A percentile compares a stretch with the other conserved stretches of the same genome.
Evolutionary conservation across 2,888 invertebrate genomes (phyloP).

Genomic region (Drosophila pegasa): DNA sequence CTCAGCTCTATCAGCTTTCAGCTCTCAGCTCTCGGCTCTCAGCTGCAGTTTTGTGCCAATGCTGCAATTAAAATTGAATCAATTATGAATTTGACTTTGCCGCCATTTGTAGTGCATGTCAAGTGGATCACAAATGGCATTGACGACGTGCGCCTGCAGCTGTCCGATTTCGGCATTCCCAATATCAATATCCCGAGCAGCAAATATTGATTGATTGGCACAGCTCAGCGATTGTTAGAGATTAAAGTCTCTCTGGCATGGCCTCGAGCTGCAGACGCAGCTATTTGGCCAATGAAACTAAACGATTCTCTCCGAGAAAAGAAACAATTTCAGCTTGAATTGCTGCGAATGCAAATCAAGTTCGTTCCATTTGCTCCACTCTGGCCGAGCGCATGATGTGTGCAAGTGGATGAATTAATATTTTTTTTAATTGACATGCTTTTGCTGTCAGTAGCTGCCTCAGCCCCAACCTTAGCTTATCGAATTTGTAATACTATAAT

Average conservation of each 20-base stretch:
- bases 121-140: conserved; percentile 49
- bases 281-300: neutral
- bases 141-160: conserved; percentile 7
- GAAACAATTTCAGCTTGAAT: neutral
- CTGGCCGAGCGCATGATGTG: neutral
- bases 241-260: conserved; percentile 7
- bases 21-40: neutral
- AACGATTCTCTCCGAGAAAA: neutral
- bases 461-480: too few species aligned
- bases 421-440: neutral
- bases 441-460: neutral
- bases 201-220: conserved; percentile 15
- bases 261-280: conserved; percentile 1
- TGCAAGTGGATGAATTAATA: neutral
- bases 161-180: conserved; percentile 14
- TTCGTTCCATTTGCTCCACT: neutral
- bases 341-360: neutral
- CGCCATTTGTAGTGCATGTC: conserved; percentile 39
- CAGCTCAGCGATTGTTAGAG: neutral
- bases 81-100: conserved; percentile 73
- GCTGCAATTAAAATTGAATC: conserved; percentile 74
- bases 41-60: conserved; percentile 38
- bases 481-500: neutral
- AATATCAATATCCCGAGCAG: conserved; percentile 8
- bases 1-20: neutral